Conservation (phyloP, 2,888 invertebrate genomes). For the Periphyllus acericola region DNA sequence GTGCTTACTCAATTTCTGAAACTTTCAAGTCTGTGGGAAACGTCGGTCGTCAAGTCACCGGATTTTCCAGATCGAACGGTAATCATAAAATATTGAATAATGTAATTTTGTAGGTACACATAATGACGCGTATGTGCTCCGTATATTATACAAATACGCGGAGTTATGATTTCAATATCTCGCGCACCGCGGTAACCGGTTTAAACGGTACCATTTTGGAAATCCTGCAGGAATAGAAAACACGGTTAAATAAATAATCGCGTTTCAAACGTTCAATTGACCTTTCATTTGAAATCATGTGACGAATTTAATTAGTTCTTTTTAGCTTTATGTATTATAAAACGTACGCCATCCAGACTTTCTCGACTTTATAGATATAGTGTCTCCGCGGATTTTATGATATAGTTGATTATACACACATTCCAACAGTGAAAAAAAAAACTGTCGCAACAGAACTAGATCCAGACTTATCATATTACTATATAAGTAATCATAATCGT, state of each 20-base stretch:
- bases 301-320: slow-evolving; percentile 42
- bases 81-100: no score
- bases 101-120: no score
- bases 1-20: background rate
- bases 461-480: background rate
- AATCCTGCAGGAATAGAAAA: slow-evolving; percentile 30
- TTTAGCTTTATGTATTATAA: background rate
- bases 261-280: slow-evolving; percentile 19
- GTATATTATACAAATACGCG: no score
- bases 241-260: background rate
- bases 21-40: no score
- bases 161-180: background rate
- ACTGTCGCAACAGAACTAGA: background rate
- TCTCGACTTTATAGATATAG: slow-evolving; percentile 17
- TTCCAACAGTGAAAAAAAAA: background rate
- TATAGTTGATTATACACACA: slow-evolving; percentile 6
- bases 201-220: slow-evolving; percentile 39
- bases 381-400: background rate
- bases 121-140: no score
- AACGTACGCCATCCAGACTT: slow-evolving; percentile 18
- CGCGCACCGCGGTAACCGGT: slow-evolving; percentile 21
- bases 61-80: no score
- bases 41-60: no score
- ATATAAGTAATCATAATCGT: no score
- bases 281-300: slow-evolving; percentile 30